Conservation (phyloP, 2,113 vertebrate species). For the Conger conger region DNA sequence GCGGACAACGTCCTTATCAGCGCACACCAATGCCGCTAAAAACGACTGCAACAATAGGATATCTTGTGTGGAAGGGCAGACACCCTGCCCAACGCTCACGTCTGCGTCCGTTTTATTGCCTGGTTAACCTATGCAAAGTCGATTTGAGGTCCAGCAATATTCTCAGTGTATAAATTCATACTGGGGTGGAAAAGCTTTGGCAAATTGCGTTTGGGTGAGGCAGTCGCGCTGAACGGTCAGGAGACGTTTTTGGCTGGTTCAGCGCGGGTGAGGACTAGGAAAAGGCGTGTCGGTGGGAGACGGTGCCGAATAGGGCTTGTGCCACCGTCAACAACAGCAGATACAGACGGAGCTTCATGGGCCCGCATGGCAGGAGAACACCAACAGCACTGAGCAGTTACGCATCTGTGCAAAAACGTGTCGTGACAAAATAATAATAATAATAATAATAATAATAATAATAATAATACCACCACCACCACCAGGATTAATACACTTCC, state of each 20-base stretch:
- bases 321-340: not conserved
- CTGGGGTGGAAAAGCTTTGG: not conserved
- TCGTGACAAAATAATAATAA: not conserved
- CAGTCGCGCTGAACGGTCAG: not conserved
- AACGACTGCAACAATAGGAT: not conserved
- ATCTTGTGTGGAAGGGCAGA: not conserved
- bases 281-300: not conserved
- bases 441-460: not conserved
- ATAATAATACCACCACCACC: not conserved
- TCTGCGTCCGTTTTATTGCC: not conserved
- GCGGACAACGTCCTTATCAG: not conserved
- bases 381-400: not conserved
- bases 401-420: slow-evolving; percentile 14
- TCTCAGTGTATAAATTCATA: not conserved
- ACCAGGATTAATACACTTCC: not conserved
- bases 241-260: not conserved
- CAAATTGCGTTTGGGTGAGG: not conserved
- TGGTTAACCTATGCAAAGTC: not conserved
- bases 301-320: not conserved
- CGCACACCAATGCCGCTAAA: not conserved
- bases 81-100: not conserved
- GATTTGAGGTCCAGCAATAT: not conserved
- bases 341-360: not conserved
- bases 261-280: not conserved
- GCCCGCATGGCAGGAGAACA: not conserved